Evolutionary conservation across 2,797 vertebrate genomes (phyloP).

Genomic region (Anas georgica): DNA sequence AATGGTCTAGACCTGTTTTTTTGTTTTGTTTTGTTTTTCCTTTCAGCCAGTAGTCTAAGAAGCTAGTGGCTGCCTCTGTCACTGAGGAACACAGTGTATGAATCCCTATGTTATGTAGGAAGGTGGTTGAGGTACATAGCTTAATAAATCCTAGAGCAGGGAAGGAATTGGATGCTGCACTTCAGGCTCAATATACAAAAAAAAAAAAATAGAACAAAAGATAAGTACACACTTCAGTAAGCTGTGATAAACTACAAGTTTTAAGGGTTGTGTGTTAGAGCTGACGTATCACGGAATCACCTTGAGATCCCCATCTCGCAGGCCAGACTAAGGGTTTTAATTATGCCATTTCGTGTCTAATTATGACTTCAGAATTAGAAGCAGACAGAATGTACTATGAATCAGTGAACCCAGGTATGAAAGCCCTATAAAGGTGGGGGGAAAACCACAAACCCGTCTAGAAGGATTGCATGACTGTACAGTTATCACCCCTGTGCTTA

Average conservation of each 20-base stretch:
- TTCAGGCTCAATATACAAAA: neutral
- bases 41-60: neutral
- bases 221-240: neutral
- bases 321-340: neutral
- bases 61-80: neutral
- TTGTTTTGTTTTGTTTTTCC: neutral
- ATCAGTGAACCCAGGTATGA: neutral
- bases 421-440: neutral
- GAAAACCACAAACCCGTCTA: neutral
- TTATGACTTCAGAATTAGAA: neutral
- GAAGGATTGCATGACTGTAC: neutral
- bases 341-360: neutral
- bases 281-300: neutral
- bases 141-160: too few relatives aligned
- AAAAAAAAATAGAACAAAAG: neutral
- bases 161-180: neutral
- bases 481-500: neutral
- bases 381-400: neutral
- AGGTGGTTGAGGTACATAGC: too few relatives aligned
- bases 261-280: neutral
- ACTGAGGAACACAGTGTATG: neutral
- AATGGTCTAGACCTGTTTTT: neutral
- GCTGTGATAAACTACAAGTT: too few relatives aligned
- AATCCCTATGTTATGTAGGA: neutral
- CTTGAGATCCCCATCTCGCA: neutral